Conservation (phyloP, 2,888 invertebrate genomes). For the Trisateles emortualis region DNA sequence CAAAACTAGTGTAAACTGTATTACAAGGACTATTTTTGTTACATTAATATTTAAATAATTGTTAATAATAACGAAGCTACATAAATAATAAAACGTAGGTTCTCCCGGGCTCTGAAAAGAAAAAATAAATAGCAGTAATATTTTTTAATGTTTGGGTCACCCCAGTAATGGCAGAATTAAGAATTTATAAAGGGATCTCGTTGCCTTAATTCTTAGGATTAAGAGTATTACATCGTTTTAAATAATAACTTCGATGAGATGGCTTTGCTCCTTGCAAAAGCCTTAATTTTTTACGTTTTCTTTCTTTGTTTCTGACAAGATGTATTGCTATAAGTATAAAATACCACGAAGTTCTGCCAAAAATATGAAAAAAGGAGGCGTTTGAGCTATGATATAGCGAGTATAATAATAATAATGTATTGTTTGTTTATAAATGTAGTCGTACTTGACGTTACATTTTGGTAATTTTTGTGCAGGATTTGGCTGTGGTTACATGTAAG, state of each 20-base stretch:
- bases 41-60: too few relatives aligned
- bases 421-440: slow-evolving; percentile 16
- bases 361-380: slow-evolving; percentile 21
- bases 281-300: slow-evolving; percentile 9
- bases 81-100: too few relatives aligned
- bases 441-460: neutral
- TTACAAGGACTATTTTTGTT: too few relatives aligned
- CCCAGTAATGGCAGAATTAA: slow-evolving; percentile 12
- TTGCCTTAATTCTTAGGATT: slow-evolving; percentile 23
- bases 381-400: slow-evolving; percentile 23
- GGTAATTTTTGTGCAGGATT: neutral
- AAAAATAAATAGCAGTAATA: too few relatives aligned
- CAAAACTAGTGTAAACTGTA: too few relatives aligned
- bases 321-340: slow-evolving; percentile 6
- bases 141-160: neutral
- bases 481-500: too few relatives aligned
- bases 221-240: slow-evolving; percentile 26
- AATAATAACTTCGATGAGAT: slow-evolving; percentile 30
- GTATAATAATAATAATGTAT: slow-evolving; percentile 17
- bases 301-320: slow-evolving; percentile 15
- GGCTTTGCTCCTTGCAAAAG: slow-evolving; percentile 5
- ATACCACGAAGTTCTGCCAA: slow-evolving; percentile 6
- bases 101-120: too few relatives aligned
- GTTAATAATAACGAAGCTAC: too few relatives aligned
- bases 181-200: slow-evolving; percentile 24